Evolutionary conservation across 2,113 vertebrate genomes (phyloP).

Genomic region (Crotalus horridus): DNA sequence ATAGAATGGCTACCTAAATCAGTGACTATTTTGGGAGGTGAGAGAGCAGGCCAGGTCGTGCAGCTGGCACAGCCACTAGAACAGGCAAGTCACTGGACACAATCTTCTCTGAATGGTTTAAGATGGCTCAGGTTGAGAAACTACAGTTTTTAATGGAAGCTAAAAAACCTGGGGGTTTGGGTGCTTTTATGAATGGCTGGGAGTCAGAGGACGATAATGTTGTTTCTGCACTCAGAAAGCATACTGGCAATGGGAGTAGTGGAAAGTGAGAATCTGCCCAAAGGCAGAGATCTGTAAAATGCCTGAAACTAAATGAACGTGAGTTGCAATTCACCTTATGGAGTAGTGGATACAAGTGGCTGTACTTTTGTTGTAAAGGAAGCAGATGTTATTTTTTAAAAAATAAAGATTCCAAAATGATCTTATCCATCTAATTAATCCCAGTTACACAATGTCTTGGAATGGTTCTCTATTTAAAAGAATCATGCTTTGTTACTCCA

Average conservation of each 20-base stretch:
- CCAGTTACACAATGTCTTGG: not conserved
- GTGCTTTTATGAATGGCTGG: not conserved
- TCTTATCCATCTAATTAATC: not conserved
- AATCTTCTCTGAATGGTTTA: not conserved
- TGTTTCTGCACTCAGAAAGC: not conserved
- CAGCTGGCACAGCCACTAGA: not conserved
- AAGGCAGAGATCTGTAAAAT: not conserved
- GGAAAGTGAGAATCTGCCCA: not conserved
- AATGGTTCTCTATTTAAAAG: not conserved
- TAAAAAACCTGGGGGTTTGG: not conserved
- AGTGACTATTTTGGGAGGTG: not conserved
- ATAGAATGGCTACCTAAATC: not conserved
- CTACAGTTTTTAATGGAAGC: not conserved
- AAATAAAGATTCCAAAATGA: not conserved
- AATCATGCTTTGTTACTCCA: not conserved
- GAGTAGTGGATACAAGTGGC: not conserved
- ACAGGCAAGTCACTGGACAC: not conserved
- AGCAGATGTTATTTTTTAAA: not conserved
- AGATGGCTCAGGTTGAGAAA: not conserved
- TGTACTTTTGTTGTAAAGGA: not conserved
- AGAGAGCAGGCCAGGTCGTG: not conserved
- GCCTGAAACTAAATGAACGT: not conserved
- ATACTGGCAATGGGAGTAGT: not conserved
- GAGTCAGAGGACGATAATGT: not conserved
- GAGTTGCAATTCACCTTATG: not conserved